phyloP scores from a whole-genome alignment of 2,113 vertebrate species.

The Phrynocephalus versicolor region DNA sequence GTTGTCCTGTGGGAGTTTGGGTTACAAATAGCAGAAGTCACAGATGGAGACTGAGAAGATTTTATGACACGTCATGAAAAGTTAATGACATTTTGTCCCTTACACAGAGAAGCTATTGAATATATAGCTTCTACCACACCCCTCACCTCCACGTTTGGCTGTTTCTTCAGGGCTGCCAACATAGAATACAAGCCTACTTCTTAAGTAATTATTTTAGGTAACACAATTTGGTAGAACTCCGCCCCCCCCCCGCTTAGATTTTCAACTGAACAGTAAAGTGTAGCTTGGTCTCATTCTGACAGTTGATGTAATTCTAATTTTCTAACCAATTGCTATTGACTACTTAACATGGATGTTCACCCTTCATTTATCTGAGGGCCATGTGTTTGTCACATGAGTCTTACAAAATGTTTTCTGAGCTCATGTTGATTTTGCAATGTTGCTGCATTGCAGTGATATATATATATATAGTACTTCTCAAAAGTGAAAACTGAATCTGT shows the following conservation, averaged over 20 bases:
- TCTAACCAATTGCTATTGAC: constrained; percentile 28
- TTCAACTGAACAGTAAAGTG: not conserved
- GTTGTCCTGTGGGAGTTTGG: constrained; percentile 32
- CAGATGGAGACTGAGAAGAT: constrained; percentile 51
- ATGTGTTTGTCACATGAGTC: constrained; percentile 93
- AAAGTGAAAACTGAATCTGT: not conserved
- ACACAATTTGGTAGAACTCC: not conserved
- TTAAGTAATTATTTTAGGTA: not conserved
- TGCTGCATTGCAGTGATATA: constrained; percentile 59
- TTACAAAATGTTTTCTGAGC: constrained; percentile 80
- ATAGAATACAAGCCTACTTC: not conserved
- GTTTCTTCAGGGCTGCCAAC: not conserved
- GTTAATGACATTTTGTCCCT: constrained; percentile 43
- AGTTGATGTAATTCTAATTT: not conserved
- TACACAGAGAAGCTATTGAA: constrained; percentile 36
- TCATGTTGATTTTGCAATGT: constrained; percentile 76
- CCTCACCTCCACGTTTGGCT: constrained; percentile 24
- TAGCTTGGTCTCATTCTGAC: not conserved
- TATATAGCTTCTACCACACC: constrained; percentile 41
- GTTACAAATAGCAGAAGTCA: constrained; percentile 45
- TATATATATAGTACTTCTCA: no score
- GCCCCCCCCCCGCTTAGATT: no score
- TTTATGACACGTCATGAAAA: constrained; percentile 52
- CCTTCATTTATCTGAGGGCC: constrained; percentile 78
- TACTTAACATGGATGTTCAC: constrained; percentile 54